Evolutionary conservation across 2,888 invertebrate species (phyloP), one percentile per base, ranked within the genome.

Genomic region (Maniola hyperantus): DNA sequence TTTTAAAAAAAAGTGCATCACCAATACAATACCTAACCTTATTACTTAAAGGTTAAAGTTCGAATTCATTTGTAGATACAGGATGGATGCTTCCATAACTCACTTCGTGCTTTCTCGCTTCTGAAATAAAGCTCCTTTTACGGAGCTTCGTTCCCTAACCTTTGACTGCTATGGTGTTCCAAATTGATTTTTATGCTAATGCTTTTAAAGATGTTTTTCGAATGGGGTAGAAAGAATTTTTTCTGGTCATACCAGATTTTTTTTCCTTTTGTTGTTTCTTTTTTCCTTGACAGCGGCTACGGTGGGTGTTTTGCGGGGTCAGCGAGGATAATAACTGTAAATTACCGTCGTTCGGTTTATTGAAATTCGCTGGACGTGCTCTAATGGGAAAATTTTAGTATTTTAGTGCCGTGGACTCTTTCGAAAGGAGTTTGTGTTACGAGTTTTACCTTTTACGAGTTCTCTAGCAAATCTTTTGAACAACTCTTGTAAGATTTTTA

Each of bases 301-400:
- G 84, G 89, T 89, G 89, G 89, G 89, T 90, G 90, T 91, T 89
- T 90, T 87, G 90, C 90, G 90, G 91, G 91, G 91, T 91, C 91
- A 91, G 83, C 82, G 86, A 84, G 84, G 89, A 88, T 91, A 92
- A 91, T 92, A 91, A 91, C 91, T 87, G 91, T 91, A 91, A 91
- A 91, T 91, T 90, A 91, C 91, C 86, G 84, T 87, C 85, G 82
- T 84, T 83, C 79, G 85, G 82, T 84, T 91, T 91, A 92, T 92
- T 91, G 91, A 91, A 91, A 88, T 86, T 83, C 81, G 83, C 81
- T 78, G 83, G 84, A 83, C 83, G 79, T 80, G 81, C 84, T 84
- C 86, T 89, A 89, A 88, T 88, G 84, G 82, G 81, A 79, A 81
- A 82, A 77, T 80, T 78, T 83, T 83, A 77, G 77, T 78, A 76